These are phyloP conservation scores for Streblospio benedicti DNA, from an alignment of 1,140 invertebrate genomes.

Conservation along the genomic window DNA sequence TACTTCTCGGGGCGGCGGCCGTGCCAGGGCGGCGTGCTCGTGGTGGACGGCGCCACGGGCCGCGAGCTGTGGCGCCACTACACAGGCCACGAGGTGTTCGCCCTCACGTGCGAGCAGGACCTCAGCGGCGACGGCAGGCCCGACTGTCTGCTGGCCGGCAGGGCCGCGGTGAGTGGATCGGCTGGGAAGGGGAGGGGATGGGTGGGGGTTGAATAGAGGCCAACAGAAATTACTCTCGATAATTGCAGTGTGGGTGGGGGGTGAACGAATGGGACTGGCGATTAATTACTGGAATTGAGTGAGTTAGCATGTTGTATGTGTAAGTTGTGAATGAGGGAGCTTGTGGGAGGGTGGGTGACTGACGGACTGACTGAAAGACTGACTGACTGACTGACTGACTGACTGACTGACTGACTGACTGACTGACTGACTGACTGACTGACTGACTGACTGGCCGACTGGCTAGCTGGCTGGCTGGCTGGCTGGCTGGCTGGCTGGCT, in stretches of 20 bases:
- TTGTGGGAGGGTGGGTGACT: constrained; percentile 15
- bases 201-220: too few relatives aligned
- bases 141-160: constrained; percentile 67
- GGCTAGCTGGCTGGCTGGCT: too few relatives aligned
- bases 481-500: too few relatives aligned
- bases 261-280: too few relatives aligned
- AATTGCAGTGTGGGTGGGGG: too few relatives aligned
- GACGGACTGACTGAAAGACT: constrained; percentile 12
- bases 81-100: constrained; percentile 64
- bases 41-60: constrained; percentile 64
- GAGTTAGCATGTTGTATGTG: too few relatives aligned
- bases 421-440: not conserved
- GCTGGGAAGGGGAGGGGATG: not conserved
- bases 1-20: constrained; percentile 56
- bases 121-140: constrained; percentile 60
- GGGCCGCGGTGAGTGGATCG: constrained; percentile 61
- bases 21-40: constrained; percentile 69
- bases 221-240: too few relatives aligned
- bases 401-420: not conserved
- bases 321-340: too few relatives aligned
- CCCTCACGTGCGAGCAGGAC: constrained; percentile 65
- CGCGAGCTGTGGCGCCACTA: constrained; percentile 67
- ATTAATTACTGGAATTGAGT: too few relatives aligned
- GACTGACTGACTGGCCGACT: not conserved
- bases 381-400: not conserved